Conservation (phyloP, 2,113 vertebrate genomes). For the Aythya baeri region DNA sequence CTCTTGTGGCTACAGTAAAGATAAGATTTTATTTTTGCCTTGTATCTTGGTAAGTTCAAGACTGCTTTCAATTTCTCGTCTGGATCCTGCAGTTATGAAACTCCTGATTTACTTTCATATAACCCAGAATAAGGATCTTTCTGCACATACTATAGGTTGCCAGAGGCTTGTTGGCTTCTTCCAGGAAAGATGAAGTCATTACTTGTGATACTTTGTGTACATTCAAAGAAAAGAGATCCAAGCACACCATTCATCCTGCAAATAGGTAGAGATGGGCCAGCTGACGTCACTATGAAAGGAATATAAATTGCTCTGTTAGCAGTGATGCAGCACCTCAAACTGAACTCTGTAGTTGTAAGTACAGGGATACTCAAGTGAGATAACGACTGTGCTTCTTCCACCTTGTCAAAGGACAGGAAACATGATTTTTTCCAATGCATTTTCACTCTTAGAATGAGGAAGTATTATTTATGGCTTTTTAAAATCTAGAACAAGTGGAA, state of each 20-base stretch:
- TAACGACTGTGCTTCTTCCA: neutral
- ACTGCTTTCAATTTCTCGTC: neutral
- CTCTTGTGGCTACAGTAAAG: neutral
- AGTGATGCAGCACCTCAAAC: neutral
- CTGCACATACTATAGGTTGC: neutral
- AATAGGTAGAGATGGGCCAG: neutral
- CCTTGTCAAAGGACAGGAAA: neutral
- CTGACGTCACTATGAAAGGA: neutral
- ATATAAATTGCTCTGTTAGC: neutral
- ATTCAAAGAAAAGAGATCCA: neutral
- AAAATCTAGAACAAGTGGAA: neutral
- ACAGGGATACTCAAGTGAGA: neutral
- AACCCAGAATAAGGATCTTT: neutral
- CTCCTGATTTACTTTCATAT: neutral
- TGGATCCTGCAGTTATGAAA: neutral
- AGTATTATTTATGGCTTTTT: neutral
- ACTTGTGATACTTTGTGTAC: neutral
- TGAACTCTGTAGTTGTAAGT: neutral
- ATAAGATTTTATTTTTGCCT: neutral
- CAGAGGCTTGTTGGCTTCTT: neutral
- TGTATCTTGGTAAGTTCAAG: neutral
- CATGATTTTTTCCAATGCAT: neutral
- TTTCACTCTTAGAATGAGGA: neutral
- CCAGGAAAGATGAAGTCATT: neutral
- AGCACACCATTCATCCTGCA: neutral